Percentiles rank a stretch among this genome's conserved stretches.
phyloP scores from a whole-genome alignment of 2,113 vertebrate species.

The Lagopus muta region DNA sequence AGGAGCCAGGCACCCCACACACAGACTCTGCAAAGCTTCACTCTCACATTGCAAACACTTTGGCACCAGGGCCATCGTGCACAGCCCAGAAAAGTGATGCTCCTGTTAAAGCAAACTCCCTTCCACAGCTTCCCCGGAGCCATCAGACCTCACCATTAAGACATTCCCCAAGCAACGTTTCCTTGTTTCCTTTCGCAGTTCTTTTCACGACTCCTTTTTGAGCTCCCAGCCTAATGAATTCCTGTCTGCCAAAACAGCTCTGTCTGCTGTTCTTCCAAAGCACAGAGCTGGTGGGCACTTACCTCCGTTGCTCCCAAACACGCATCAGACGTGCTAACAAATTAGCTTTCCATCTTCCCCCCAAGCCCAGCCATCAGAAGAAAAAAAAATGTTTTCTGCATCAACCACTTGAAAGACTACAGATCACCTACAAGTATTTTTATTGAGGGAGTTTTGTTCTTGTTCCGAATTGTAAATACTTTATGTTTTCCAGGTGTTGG shows the following conservation, averaged over 20 bases:
- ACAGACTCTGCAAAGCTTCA: background rate
- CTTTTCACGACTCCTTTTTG: background rate
- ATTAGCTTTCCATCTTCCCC: background rate
- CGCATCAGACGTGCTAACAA: background rate
- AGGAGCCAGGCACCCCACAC: background rate
- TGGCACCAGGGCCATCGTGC: background rate
- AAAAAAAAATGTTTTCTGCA: background rate
- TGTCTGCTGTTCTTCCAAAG: background rate
- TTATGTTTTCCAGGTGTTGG: slow-evolving; percentile 79
- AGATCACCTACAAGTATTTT: slow-evolving; percentile 61
- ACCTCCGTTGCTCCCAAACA: background rate
- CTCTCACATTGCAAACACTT: background rate
- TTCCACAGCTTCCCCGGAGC: background rate
- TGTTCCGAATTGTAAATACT: slow-evolving; percentile 16
- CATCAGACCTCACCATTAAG: background rate
- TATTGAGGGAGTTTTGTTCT: slow-evolving; percentile 48
- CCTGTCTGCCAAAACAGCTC: background rate
- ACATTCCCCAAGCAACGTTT: background rate
- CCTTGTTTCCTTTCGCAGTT: background rate
- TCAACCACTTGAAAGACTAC: slow-evolving; percentile 46
- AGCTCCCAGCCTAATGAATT: background rate
- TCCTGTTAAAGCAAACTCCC: background rate
- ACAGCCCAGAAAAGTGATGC: background rate
- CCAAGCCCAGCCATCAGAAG: background rate
- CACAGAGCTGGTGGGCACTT: background rate